phyloP scores from a whole-genome alignment of 1,140 invertebrate species.

The Cotesia typhae region DNA sequence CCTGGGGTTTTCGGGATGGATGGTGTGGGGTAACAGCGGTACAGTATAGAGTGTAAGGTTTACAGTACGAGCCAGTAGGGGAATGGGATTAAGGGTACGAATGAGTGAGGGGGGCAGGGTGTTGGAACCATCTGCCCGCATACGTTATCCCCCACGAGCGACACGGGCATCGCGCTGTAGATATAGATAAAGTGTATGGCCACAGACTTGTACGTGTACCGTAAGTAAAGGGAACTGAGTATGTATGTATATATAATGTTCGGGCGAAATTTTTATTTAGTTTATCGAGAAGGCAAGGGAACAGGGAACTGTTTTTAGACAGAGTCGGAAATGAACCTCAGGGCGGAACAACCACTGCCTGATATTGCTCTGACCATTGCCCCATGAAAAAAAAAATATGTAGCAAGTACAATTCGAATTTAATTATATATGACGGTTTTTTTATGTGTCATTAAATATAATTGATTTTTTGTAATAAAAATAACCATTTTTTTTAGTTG shows the following conservation, averaged over 20 bases:
- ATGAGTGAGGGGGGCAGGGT: neutral
- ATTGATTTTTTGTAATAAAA: too few relatives aligned
- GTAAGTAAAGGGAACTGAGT: slow-evolving; percentile 46
- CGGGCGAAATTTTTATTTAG: too few relatives aligned
- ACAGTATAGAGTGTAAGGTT: neutral
- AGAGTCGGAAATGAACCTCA: slow-evolving; percentile 25
- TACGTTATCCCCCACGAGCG: slow-evolving; percentile 52
- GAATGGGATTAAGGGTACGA: slow-evolving; percentile 26
- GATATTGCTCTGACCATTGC: slow-evolving; percentile 24
- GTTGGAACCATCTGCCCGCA: slow-evolving; percentile 55
- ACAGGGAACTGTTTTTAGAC: slow-evolving; percentile 40
- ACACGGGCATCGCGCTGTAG: slow-evolving; percentile 33
- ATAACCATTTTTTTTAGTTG: too few relatives aligned
- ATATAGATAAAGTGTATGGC: slow-evolving; percentile 7
- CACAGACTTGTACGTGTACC: slow-evolving; percentile 15
- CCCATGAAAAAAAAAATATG: slow-evolving; percentile 15
- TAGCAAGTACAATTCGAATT: neutral
- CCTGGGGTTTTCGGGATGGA: slow-evolving; percentile 24
- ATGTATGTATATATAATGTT: neutral
- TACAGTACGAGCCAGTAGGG: slow-evolving; percentile 11
- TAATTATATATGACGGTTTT: neutral
- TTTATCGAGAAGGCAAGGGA: slow-evolving; percentile 12
- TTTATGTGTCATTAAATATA: neutral
- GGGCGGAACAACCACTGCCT: slow-evolving; percentile 33
- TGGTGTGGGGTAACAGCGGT: slow-evolving; percentile 8